Percentiles rank a stretch among this genome's conserved stretches.
Evolutionary conservation across 2,113 vertebrate species (phyloP).

Genomic region (Puntigrus tetrazona): DNA sequence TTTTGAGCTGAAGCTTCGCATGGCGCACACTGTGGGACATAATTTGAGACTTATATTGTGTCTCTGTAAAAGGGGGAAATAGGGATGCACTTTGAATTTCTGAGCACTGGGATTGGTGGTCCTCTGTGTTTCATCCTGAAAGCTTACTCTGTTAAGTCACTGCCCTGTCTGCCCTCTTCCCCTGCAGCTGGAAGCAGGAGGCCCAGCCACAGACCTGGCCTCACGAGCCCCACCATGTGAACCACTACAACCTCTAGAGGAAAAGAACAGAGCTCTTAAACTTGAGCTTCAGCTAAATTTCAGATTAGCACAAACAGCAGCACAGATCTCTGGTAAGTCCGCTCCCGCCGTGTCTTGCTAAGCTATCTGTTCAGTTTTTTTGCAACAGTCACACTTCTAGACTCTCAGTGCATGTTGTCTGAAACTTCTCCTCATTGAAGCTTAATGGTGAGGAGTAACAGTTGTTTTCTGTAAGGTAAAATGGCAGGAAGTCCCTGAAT

Average conservation of each 20-base stretch:
- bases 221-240: slow-evolving; percentile 59
- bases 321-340: slow-evolving; percentile 70
- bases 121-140: not conserved
- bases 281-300: slow-evolving; percentile 70
- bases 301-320: slow-evolving; percentile 63
- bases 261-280: slow-evolving; percentile 62
- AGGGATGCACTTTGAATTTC: too few species aligned
- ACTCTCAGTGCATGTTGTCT: not conserved
- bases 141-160: not conserved
- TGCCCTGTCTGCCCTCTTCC: slow-evolving; percentile 22
- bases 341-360: not conserved
- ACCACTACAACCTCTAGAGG: slow-evolving; percentile 67
- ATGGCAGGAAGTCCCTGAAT: slow-evolving; percentile 51
- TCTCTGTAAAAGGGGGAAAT: too few species aligned
- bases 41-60: too few species aligned
- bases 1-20: too few species aligned
- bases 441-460: not conserved
- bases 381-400: not conserved
- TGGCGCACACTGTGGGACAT: not conserved
- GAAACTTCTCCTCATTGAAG: not conserved
- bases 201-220: slow-evolving; percentile 59
- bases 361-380: not conserved
- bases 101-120: not conserved
- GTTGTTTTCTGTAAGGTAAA: slow-evolving; percentile 13
- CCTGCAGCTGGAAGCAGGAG: slow-evolving; percentile 75